Evolutionary conservation across 1,140 invertebrate species (phyloP), one percentile per base, ranked within the genome.

Genomic region (Sminthurides bifidus): DNA sequence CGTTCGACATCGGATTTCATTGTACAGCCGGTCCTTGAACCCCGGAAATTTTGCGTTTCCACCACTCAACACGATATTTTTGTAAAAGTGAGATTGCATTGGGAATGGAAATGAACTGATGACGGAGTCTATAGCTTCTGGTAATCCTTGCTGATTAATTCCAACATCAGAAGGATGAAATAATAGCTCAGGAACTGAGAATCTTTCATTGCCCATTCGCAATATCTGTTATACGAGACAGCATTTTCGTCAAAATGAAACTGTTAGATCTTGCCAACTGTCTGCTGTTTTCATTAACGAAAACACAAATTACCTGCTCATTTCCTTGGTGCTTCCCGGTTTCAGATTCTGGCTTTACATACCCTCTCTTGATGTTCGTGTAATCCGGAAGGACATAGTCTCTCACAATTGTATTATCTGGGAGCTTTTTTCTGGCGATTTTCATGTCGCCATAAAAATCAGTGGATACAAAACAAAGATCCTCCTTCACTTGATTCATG

Each of bases 401-500:
- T 56, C 82, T 77, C 0, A 82, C 75, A 49, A 95, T 85, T 4
- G 73, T 72, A 66, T 85, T 84, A 19, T 72, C 70, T 49, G 68
- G 67, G 55, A 77, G 74, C 69, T 79, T 79, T 46, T 74, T 74
- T 69, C 79, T 80, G 5, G 88, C 81, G 48, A 78, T 80, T 37
- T 80, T 76, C 81, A 98, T 87, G 58, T 96, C 91, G 17, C 73
- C 72, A 66, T 81, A 81, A 67, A 95, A 92, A 67, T 97, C 77
- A 64, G 79, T 76, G 0, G 92, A 86, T 0, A 98, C 90, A 75
- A 84, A 98, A 68, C 94, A 98, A 0, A 85, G 81, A 71, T 98
- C 94, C 74, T 99, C 96, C 71, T 99, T 99, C 0, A 88, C 84
- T 74, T 98, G 92, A 73, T 98, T 98, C 10, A 99, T 92, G 0